Evolutionary conservation across 2,113 vertebrate genomes (phyloP), one percentile per base, ranked within the genome.

Genomic region (Coregonus clupeaformis): DNA sequence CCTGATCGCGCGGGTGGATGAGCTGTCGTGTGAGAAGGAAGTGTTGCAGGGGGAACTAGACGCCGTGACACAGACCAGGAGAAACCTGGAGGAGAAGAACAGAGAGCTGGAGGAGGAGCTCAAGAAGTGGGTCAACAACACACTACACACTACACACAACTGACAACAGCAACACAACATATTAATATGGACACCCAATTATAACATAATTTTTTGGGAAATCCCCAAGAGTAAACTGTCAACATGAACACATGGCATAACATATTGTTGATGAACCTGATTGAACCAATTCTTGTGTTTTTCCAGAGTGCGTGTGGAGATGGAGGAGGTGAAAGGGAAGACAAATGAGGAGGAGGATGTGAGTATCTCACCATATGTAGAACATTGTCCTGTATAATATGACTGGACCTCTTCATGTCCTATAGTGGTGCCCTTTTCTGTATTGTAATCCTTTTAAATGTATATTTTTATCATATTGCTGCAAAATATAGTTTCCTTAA

Each of bases 31-130:
- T 72, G 98, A 99, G 85, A 97, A 96, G 81, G 97, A 99, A 78
- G 96, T 96, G 73, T 86, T 99, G 76, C 95, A 94, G 77, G 97
- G 95, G 4, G 98, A 99, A 81, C 89, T 99, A 72, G 96, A 98
- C 72, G 94, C 95, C 0, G 86, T 97, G 82, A 91, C 92, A 79
- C 97, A 96, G 89, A 92, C 96, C 78, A 99, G 95, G 88, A 82
- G 82, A 82, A 97, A 97, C 87, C 88, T 97, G 88, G 97, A 98
- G 87, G 93, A 90, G 72, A 95, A 94, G 72, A 87, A 92, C 90
- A 95, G 92, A 84, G 97, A 99, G 72, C 87, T 99, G 81, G 98
- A 99, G 77, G 98, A 99, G 71, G 98, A 99, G 68, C 90, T 98
- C 60, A 97, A 95, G 79, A 94, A 95, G 98, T 98, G 76, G 89